Evolutionary conservation across 2,113 vertebrate genomes (phyloP).

Genomic region (Eurystomus gularis): DNA sequence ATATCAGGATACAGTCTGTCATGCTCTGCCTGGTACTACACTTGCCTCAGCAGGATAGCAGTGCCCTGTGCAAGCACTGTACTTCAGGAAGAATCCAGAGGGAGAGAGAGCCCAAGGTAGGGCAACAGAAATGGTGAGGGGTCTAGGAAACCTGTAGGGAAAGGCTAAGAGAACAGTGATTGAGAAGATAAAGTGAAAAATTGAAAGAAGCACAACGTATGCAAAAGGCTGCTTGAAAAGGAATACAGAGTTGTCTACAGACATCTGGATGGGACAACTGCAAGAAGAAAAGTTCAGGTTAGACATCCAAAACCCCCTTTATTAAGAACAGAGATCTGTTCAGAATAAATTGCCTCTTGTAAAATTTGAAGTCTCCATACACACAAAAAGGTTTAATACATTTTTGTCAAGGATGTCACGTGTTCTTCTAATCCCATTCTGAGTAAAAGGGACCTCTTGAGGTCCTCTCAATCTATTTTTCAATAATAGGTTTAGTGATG

Average conservation of each 20-base stretch:
- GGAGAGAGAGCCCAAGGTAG: not conserved
- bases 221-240: not conserved
- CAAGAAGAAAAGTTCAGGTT: not conserved
- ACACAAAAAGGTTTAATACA: not conserved
- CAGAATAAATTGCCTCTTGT: not conserved
- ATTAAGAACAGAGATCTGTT: not conserved
- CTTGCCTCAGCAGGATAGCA: not conserved
- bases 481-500: not conserved
- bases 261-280: not conserved
- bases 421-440: not conserved
- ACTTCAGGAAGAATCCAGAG: not conserved
- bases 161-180: not conserved
- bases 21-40: not conserved
- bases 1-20: not conserved
- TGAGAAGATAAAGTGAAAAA: not conserved
- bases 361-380: not conserved
- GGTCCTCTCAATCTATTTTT: not conserved
- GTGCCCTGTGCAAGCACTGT: not conserved
- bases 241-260: not conserved
- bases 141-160: not conserved
- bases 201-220: not conserved
- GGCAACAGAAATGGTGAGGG: not conserved
- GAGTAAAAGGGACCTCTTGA: not conserved
- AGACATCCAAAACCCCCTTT: not conserved
- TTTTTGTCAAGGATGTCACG: not conserved